phyloP scores from a whole-genome alignment of 2,888 invertebrate genomes.

The Pachymerium ferrugineum region DNA sequence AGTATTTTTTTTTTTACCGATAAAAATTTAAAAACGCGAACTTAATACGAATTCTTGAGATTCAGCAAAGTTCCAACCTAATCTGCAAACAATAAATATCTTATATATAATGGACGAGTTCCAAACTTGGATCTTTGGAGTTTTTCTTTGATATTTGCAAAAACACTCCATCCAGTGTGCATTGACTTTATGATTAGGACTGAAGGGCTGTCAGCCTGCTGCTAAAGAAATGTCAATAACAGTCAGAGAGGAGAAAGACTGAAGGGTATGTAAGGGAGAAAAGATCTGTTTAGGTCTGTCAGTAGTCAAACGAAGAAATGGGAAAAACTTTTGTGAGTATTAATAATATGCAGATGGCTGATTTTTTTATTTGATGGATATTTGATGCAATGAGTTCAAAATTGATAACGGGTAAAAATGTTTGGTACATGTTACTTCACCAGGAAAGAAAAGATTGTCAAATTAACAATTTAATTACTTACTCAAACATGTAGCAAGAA shows the following conservation, averaged over 20 bases:
- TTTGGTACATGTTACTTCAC: no score
- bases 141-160: conserved; percentile 14
- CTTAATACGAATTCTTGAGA: no score
- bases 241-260: conserved; percentile 15
- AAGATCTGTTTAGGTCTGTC: not conserved
- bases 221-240: conserved; percentile 18
- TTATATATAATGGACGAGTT: no score
- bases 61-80: not conserved
- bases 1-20: no score
- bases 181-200: conserved; percentile 18
- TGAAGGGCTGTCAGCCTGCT: conserved; percentile 18
- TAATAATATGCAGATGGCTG: not conserved
- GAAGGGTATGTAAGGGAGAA: conserved; percentile 6
- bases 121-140: not conserved
- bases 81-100: not conserved
- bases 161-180: conserved; percentile 14
- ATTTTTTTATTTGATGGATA: conserved; percentile 2
- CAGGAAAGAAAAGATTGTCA: not conserved
- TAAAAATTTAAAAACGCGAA: no score
- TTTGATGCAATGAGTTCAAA: no score
- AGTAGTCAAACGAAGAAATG: not conserved
- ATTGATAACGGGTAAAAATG: no score
- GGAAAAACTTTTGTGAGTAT: not conserved
- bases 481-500: not conserved
- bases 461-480: not conserved